These are phyloP conservation scores for Lycia hirtaria DNA, from an alignment of 2,888 invertebrate genomes.

Conservation along the genomic window DNA sequence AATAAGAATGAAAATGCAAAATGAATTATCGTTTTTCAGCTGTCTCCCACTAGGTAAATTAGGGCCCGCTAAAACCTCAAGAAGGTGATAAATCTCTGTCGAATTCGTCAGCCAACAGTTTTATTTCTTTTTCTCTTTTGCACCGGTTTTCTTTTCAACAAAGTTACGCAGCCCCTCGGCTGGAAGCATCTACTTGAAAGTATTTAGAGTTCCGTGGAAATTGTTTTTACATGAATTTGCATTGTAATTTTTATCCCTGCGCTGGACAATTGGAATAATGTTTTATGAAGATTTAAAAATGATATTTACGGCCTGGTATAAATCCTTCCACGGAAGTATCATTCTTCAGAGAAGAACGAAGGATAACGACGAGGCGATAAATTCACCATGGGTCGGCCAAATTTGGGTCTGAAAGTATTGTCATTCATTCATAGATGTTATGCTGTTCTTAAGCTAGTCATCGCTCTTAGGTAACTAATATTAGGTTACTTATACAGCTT, in stretches of 20 bases:
- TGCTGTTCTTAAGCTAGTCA: too few relatives aligned
- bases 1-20: conserved; percentile 50
- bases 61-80: conserved; percentile 67
- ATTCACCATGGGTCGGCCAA: background rate
- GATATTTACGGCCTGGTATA: background rate
- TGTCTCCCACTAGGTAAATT: conserved; percentile 63
- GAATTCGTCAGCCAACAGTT: conserved; percentile 74
- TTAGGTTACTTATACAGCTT: too few relatives aligned
- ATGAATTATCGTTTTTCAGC: conserved; percentile 54
- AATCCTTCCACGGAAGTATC: background rate
- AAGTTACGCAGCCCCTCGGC: conserved; percentile 56
- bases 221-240: conserved; percentile 39
- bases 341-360: background rate
- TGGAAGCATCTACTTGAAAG: conserved; percentile 37
- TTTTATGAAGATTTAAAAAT: conserved; percentile 8
- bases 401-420: background rate
- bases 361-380: background rate
- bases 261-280: conserved; percentile 15
- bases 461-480: background rate
- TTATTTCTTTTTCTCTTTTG: conserved; percentile 66
- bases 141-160: conserved; percentile 61
- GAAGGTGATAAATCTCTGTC: conserved; percentile 74
- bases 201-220: conserved; percentile 43
- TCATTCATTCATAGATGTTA: background rate
- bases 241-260: conserved; percentile 24